Percentiles rank a stretch among this genome's conserved stretches.
These are phyloP conservation scores for Echinarachnius parma DNA, from an alignment of 53 echinoderm and acorn worm species.

Conservation along the genomic window DNA sequence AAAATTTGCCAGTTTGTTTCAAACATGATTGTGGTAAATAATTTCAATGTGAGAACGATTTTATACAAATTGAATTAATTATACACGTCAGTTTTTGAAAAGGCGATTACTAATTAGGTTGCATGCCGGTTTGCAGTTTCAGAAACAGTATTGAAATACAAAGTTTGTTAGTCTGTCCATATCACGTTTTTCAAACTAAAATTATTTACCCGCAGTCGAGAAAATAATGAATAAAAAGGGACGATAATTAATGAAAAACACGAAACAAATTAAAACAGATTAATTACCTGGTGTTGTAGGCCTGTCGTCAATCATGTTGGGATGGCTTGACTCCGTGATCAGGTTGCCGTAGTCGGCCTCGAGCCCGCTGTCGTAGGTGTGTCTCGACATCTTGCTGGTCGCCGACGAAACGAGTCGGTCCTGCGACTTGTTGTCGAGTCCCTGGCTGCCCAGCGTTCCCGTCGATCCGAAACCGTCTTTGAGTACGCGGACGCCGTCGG, in stretches of 20 bases:
- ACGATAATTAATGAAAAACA: too few species aligned
- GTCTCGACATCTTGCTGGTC: slow-evolving; percentile 74
- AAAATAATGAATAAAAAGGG: background rate
- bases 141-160: too few species aligned
- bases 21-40: too few species aligned
- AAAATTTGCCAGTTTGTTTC: too few species aligned
- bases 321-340: slow-evolving; percentile 78
- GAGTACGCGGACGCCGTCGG: slow-evolving; percentile 25
- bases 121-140: too few species aligned
- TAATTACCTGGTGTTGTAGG: slow-evolving; percentile 92
- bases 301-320: slow-evolving; percentile 42
- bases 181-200: too few species aligned
- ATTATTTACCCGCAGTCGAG: too few species aligned
- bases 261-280: background rate
- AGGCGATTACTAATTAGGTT: too few species aligned
- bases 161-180: too few species aligned
- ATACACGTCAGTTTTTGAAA: too few species aligned
- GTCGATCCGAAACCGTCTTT: slow-evolving; percentile 48
- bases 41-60: too few species aligned
- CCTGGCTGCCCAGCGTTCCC: slow-evolving; percentile 48
- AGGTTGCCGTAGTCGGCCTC: slow-evolving; percentile 77
- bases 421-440: slow-evolving; percentile 10
- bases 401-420: slow-evolving; percentile 80
- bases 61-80: too few species aligned
- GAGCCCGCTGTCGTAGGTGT: slow-evolving; percentile 82